Base-by-base conservation (phyloP, 2,888 invertebrate species). In the Scaptomyza cyrtandrae region DNA sequence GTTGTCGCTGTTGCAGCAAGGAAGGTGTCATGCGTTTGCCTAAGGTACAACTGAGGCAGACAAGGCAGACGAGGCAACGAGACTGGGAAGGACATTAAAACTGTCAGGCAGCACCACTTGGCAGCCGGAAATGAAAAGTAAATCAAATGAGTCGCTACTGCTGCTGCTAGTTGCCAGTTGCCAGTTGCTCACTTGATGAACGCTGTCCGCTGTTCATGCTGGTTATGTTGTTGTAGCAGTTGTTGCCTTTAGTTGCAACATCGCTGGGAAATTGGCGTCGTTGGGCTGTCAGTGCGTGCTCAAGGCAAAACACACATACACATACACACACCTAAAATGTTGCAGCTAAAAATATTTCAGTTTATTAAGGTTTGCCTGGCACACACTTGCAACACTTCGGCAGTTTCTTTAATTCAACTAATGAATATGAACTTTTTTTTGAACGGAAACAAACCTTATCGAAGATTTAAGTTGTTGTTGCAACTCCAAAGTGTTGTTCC, bases 41-140 rank as follows among this genome's bases (percentile, higher is more conserved):
- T 59, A 33, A 63, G 75, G 62, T 58, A 48, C 39, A 44, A 35
- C 24, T 19, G 45, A 10, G 45, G 19, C 39, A 27, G 29, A 9
- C n/a, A 13, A 7, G 48, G n/a, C 13, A 44, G n/a, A 24, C 24
- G 13, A 14, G 49, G 11, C 58, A 13, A 5, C 3, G 35, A 41
- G 74, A 44, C 66, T 10, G 59, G 50, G 13, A n/a, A 33, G 49
- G 35, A 50, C 50, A 50, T 19, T 50, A 33, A 19, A 19, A 33
- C 50, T 50, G 50, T 35, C 62, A 14, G 54, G 55, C 45, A 41
- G 74, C 48, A 43, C 57, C 77, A 74, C 80, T 83, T 89, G 83
- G 79, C 88, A 85, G 82, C 64, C 80, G 90, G 91, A 90, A 90
- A 89, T 90, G 84, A 88, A 86, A 83, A 86, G 80, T 89, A 90